Conservation (phyloP, 2,888 invertebrate genomes). For the Euclidia mi region DNA sequence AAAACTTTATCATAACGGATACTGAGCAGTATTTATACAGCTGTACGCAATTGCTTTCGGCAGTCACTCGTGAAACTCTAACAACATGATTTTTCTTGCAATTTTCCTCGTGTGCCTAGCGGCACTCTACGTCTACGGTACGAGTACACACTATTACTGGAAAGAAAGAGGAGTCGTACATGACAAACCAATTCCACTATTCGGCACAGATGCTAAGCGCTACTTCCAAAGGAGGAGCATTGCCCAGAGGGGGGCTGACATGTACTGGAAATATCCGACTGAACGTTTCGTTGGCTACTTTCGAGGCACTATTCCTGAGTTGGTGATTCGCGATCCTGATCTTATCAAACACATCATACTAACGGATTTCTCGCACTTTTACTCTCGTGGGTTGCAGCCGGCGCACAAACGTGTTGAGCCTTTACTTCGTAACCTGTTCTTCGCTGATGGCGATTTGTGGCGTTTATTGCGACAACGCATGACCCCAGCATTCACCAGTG, state of each 20-base stretch:
- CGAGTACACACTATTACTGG: conserved; percentile 69
- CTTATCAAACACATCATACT: conserved; percentile 68
- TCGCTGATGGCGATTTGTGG: conserved; percentile 75
- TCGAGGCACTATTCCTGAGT: conserved; percentile 63
- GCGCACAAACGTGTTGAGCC: conserved; percentile 65
- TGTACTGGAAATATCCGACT: conserved; percentile 70
- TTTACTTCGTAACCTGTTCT: conserved; percentile 71
- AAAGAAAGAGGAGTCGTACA: conserved; percentile 66
- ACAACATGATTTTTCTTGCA: conserved; percentile 46
- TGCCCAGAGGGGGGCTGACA: conserved; percentile 62
- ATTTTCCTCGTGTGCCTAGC: conserved; percentile 46
- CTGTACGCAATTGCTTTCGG: conserved; percentile 5
- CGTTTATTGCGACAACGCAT: conserved; percentile 73
- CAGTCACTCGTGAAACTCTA: conserved; percentile 4
- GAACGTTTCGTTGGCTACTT: conserved; percentile 73
- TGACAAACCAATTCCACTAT: conserved; percentile 66
- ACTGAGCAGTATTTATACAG: conserved; percentile 34
- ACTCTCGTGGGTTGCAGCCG: conserved; percentile 66
- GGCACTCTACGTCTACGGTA: conserved; percentile 64
- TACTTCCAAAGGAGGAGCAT: conserved; percentile 64
- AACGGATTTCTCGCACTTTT: conserved; percentile 71
- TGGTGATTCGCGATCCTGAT: conserved; percentile 73
- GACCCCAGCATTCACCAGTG: conserved; percentile 74
- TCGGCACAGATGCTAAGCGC: conserved; percentile 67
- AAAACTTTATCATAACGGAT: conserved; percentile 32